Conservation (phyloP, 2,113 vertebrate species). For the Otolemur garnettii region DNA sequence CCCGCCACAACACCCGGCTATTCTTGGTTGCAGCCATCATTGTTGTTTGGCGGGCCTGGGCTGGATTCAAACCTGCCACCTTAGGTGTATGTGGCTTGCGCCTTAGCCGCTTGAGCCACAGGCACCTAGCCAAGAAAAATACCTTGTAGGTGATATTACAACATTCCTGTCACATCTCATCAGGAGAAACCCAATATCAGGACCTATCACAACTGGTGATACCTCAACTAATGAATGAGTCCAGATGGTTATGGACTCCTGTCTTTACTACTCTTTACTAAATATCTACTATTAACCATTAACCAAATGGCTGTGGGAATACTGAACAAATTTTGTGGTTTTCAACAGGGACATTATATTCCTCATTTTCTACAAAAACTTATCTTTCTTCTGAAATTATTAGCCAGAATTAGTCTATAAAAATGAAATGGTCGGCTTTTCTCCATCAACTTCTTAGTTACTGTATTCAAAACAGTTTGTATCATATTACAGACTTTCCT, state of each 20-base stretch:
- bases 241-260: not conserved
- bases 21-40: too few relatives aligned
- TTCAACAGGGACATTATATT: not conserved
- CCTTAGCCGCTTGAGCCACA: too few relatives aligned
- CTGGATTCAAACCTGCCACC: too few relatives aligned
- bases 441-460: not conserved
- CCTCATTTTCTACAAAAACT: not conserved
- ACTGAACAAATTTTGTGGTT: not conserved
- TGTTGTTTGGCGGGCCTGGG: too few relatives aligned
- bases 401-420: not conserved
- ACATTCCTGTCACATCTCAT: not conserved
- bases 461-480: not conserved
- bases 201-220: not conserved
- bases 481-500: not conserved
- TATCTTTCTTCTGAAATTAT: not conserved
- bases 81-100: too few relatives aligned
- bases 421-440: not conserved
- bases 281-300: not conserved
- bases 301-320: not conserved
- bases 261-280: not conserved
- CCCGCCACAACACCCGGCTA: too few relatives aligned
- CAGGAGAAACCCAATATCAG: not conserved
- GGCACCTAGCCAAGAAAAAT: too few relatives aligned
- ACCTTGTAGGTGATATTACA: not conserved
- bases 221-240: not conserved